Percentiles rank a stretch among this genome's conserved stretches.
Conservation (phyloP, 2,888 invertebrate species). For the Busseola fusca region DNA sequence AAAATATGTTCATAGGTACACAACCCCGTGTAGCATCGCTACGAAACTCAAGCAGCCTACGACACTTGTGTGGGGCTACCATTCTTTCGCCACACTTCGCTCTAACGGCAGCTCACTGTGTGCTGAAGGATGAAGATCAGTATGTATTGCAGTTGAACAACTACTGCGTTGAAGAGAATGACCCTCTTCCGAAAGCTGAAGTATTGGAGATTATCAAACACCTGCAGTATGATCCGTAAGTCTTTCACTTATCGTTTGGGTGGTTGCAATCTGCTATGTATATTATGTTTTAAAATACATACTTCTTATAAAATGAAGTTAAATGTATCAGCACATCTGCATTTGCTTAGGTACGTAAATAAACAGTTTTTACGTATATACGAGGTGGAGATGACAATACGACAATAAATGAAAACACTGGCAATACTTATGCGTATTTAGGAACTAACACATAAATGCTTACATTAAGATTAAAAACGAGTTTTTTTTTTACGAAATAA, state of each 20-base stretch:
- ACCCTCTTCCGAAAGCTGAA: slow-evolving; percentile 60
- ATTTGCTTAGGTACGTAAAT: too few relatives aligned
- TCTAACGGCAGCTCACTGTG: slow-evolving; percentile 84
- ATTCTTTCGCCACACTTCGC: slow-evolving; percentile 73
- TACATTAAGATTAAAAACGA: too few relatives aligned
- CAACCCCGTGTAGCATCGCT: slow-evolving; percentile 78
- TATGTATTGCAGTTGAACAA: slow-evolving; percentile 78
- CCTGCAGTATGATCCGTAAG: slow-evolving; percentile 78
- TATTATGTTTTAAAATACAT: neutral
- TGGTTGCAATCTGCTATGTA: neutral
- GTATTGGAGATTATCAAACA: slow-evolving; percentile 75
- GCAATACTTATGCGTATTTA: too few relatives aligned
- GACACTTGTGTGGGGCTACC: slow-evolving; percentile 80
- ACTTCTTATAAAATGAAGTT: neutral
- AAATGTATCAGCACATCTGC: neutral
- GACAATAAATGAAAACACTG: too few relatives aligned
- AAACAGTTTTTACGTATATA: too few relatives aligned
- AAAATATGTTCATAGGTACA: slow-evolving; percentile 66
- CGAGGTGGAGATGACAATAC: too few relatives aligned
- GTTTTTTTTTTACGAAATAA: too few relatives aligned
- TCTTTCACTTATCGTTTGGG: slow-evolving; percentile 15
- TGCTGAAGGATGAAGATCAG: slow-evolving; percentile 60
- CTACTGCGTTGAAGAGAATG: slow-evolving; percentile 65
- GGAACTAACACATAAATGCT: too few relatives aligned
- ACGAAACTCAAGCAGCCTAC: slow-evolving; percentile 64